Conservation (phyloP, 2,797 vertebrate species). For the Alectoris magna region DNA sequence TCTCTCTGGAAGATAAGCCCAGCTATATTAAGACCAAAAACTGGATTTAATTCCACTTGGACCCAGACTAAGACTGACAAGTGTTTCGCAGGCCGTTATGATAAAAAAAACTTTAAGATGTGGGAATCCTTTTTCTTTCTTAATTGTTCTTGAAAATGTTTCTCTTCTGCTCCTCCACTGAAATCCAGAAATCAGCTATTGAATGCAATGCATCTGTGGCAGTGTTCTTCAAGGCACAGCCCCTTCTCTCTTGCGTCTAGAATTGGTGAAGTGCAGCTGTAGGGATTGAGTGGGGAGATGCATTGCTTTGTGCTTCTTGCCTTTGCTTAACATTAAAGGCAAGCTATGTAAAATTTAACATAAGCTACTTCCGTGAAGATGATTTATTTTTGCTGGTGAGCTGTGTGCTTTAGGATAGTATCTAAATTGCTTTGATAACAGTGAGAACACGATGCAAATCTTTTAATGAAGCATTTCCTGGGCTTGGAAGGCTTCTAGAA, state of each 20-base stretch:
- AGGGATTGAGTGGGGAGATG: not conserved
- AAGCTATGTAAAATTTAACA: not conserved
- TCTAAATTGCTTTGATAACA: not conserved
- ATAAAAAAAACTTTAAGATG: not conserved
- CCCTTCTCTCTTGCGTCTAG: not conserved
- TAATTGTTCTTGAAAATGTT: not conserved
- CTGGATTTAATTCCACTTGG: not conserved
- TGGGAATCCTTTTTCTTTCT: not conserved
- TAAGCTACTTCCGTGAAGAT: not conserved
- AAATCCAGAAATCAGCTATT: not conserved
- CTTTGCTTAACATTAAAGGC: not conserved
- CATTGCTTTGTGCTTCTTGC: not conserved
- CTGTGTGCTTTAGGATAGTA: not conserved
- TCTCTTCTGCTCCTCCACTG: not conserved
- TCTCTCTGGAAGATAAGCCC: not conserved
- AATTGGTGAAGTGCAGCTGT: not conserved
- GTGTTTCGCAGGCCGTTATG: not conserved
- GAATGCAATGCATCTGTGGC: not conserved
- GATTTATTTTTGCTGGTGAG: not conserved
- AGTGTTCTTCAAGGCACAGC: not conserved
- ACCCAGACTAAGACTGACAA: not conserved
- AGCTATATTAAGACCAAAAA: conserved; percentile 11
- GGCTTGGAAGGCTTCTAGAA: not conserved
- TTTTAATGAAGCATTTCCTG: not conserved
- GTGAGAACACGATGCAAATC: not conserved